A percentile compares a stretch with the other conserved stretches of the same genome.
These are phyloP conservation scores for Urocynchramus pylzowi DNA, from an alignment of 2,113 vertebrate species.

Conservation along the genomic window DNA sequence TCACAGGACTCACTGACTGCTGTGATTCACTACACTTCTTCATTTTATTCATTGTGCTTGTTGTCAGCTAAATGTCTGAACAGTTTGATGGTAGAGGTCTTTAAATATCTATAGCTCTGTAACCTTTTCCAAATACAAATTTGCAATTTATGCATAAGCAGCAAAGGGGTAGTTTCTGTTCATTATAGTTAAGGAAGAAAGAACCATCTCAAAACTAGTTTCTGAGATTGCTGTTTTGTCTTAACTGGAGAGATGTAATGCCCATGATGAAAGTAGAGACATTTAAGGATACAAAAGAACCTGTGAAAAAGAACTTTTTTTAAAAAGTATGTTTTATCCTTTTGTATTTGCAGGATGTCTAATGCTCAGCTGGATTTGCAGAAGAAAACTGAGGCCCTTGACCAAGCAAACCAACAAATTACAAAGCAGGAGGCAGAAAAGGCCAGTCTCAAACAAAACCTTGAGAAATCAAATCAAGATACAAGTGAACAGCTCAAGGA, in stretches of 20 bases:
- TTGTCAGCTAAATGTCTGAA: not conserved
- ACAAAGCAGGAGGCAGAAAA: slow-evolving; percentile 76
- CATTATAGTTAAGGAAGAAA: not conserved
- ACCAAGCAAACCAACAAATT: slow-evolving; percentile 76
- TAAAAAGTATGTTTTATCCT: not conserved
- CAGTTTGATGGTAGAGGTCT: not conserved
- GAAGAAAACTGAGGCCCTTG: slow-evolving; percentile 80
- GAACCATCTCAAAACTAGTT: not conserved
- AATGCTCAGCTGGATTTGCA: slow-evolving; percentile 81
- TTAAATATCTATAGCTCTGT: not conserved
- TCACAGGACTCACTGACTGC: not conserved
- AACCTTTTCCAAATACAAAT: not conserved
- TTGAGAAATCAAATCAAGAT: slow-evolving; percentile 81
- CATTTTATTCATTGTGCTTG: not conserved
- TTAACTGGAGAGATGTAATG: not conserved
- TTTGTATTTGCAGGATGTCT: slow-evolving; percentile 68
- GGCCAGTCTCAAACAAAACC: slow-evolving; percentile 72
- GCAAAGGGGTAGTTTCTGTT: not conserved
- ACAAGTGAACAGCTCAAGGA: slow-evolving; percentile 74
- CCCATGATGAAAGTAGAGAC: not conserved
- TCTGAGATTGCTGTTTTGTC: not conserved
- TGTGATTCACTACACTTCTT: not conserved
- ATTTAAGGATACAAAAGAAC: not conserved
- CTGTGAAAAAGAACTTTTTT: not conserved
- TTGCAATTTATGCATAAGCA: not conserved